A percentile compares a stretch with the other conserved stretches of the same genome.
phyloP scores from a whole-genome alignment of 2,888 invertebrate species.

The Dascillus cervinus region DNA sequence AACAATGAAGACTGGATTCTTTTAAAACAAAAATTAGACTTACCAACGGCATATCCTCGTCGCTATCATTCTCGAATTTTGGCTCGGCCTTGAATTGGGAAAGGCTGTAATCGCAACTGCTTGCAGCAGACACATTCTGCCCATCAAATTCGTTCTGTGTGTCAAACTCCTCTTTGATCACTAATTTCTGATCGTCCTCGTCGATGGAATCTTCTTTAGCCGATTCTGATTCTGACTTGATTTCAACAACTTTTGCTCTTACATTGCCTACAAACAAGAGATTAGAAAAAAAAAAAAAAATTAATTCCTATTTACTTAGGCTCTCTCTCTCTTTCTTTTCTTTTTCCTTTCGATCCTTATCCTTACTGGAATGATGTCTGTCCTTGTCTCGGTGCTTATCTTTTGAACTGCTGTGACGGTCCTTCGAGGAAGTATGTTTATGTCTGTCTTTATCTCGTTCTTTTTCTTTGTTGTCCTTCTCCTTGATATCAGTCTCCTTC shows the following conservation, averaged over 20 bases:
- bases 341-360: conserved; percentile 50
- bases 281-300: conserved; percentile 1
- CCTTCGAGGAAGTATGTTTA: conserved; percentile 43
- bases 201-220: conserved; percentile 34
- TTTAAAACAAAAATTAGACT: conserved; percentile 25
- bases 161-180: conserved; percentile 42
- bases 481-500: conserved; percentile 38
- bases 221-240: conserved; percentile 22
- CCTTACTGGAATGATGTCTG: conserved; percentile 41
- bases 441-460: conserved; percentile 35
- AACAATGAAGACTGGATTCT: no score
- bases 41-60: conserved; percentile 73
- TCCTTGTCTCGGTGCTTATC: conserved; percentile 40
- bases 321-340: conserved; percentile 5
- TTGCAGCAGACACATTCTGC: conserved; percentile 49
- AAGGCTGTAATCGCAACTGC: conserved; percentile 64
- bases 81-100: conserved; percentile 56
- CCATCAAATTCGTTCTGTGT: conserved; percentile 21
- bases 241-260: no score
- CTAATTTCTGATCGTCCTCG: conserved; percentile 38
- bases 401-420: conserved; percentile 40
- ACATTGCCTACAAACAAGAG: background rate
- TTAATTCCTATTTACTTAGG: conserved; percentile 8
- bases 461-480: conserved; percentile 34
- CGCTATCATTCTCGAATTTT: conserved; percentile 45